phyloP scores from a whole-genome alignment of 2,888 invertebrate genomes.

The Drosophila yooni region DNA sequence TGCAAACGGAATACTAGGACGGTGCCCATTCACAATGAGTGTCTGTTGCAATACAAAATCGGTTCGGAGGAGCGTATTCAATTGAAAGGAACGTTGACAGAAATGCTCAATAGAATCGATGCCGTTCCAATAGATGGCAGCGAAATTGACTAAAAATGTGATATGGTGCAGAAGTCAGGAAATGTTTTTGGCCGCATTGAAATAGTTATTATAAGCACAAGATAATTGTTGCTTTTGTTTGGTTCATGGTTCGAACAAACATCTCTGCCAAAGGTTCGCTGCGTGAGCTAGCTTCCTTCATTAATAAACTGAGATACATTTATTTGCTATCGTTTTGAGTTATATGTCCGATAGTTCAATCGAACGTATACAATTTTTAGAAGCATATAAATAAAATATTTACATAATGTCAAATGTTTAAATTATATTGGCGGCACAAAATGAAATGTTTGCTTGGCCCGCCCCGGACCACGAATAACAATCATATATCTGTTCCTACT shows the following conservation, averaged over 20 bases:
- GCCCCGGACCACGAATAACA: constrained; percentile 23
- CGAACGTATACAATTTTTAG: not conserved
- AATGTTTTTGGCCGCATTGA: not conserved
- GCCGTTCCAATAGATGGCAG: constrained; percentile 97
- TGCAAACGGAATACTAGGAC: constrained; percentile 87
- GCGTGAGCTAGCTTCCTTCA: not conserved
- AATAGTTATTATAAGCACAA: not conserved
- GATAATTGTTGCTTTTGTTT: not conserved
- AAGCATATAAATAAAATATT: not conserved
- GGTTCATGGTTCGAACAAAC: not conserved
- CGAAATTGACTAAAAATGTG: constrained; percentile 89
- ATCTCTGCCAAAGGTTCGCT: not conserved
- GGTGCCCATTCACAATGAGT: constrained; percentile 90
- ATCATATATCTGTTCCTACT: constrained; percentile 42
- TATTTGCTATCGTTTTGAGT: constrained; percentile 12
- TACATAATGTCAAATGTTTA: constrained; percentile 24
- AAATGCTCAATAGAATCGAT: constrained; percentile 88
- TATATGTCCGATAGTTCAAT: constrained; percentile 15
- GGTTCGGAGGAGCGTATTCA: constrained; percentile 92
- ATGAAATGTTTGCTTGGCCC: constrained; percentile 70
- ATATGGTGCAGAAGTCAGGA: constrained; percentile 89
- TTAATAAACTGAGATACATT: not conserved
- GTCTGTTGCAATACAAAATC: constrained; percentile 90
- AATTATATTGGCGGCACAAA: constrained; percentile 43
- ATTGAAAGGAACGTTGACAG: constrained; percentile 89